These are phyloP conservation scores for Caenorhabditis sp. DNA, from an alignment of 2,888 invertebrate genomes.

Conservation along the genomic window DNA sequence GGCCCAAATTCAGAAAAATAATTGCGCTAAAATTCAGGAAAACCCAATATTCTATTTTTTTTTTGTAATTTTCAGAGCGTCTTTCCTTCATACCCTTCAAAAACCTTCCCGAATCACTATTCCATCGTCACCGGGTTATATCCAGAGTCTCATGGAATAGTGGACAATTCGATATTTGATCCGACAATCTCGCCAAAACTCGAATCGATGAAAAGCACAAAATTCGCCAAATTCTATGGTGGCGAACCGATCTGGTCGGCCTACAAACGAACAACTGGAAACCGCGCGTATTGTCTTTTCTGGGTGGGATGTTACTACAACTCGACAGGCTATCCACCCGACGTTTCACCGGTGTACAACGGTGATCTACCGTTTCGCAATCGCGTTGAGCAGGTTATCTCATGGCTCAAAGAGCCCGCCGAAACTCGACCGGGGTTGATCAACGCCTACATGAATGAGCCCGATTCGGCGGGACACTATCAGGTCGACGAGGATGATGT, in stretches of 20 bases:
- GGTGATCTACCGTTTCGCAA: constrained; percentile 52
- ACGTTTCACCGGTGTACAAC: constrained; percentile 56
- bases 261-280: constrained; percentile 50
- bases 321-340: constrained; percentile 52
- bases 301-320: constrained; percentile 63
- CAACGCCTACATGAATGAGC: constrained; percentile 66
- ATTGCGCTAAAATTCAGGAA: too few relatives aligned
- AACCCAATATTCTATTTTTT: too few relatives aligned
- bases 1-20: too few relatives aligned
- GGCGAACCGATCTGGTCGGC: constrained; percentile 69
- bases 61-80: constrained; percentile 46
- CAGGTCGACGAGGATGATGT: constrained; percentile 28
- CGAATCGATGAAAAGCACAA: constrained; percentile 59
- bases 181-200: constrained; percentile 56
- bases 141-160: constrained; percentile 66
- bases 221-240: constrained; percentile 44
- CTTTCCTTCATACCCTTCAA: constrained; percentile 66
- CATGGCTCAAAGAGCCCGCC: constrained; percentile 52
- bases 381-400: constrained; percentile 54
- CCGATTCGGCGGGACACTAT: constrained; percentile 63
- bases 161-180: constrained; percentile 63
- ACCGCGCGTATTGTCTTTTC: constrained; percentile 58
- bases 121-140: constrained; percentile 68
- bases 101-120: constrained; percentile 71
- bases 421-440: constrained; percentile 56